phyloP scores from a whole-genome alignment of 2,797 vertebrate species.

The Sebastes matsubarae region DNA sequence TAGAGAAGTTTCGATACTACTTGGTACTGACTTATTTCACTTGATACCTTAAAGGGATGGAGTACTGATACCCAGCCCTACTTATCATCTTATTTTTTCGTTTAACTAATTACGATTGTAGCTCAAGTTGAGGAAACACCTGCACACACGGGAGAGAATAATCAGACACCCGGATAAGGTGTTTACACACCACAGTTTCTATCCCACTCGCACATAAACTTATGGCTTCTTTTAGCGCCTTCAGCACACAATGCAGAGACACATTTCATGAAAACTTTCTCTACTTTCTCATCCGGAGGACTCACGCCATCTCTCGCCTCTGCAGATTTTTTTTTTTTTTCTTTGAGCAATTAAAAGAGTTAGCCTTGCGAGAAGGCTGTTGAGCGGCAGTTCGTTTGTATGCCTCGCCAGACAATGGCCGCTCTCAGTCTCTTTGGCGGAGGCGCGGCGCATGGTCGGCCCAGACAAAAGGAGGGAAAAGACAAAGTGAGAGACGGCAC shows the following conservation, averaged over 20 bases:
- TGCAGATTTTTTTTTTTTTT: constrained; percentile 22
- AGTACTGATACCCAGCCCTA: no score
- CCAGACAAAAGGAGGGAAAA: constrained; percentile 59
- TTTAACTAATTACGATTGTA: neutral
- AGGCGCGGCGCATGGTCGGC: constrained; percentile 19
- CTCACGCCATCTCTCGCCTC: constrained; percentile 8
- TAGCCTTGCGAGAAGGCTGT: constrained; percentile 60
- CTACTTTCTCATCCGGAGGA: constrained; percentile 13
- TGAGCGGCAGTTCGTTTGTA: constrained; percentile 30
- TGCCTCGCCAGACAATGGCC: constrained; percentile 61
- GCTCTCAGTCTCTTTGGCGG: constrained; percentile 38
- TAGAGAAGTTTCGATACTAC: no score
- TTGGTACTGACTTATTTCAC: fast-evolving
- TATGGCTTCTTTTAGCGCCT: neutral
- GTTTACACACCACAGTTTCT: neutral
- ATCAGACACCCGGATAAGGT: neutral
- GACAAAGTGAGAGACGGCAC: constrained; percentile 56
- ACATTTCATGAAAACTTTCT: constrained; percentile 20
- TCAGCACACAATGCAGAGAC: neutral
- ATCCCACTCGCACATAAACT: neutral
- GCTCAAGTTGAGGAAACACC: neutral
- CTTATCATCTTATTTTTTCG: neutral
- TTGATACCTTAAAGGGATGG: no score
- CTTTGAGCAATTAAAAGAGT: constrained; percentile 58
- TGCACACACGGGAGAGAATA: neutral